Evolutionary conservation across 2,888 invertebrate genomes (phyloP).

Genomic region (Melanostoma scalare): DNA sequence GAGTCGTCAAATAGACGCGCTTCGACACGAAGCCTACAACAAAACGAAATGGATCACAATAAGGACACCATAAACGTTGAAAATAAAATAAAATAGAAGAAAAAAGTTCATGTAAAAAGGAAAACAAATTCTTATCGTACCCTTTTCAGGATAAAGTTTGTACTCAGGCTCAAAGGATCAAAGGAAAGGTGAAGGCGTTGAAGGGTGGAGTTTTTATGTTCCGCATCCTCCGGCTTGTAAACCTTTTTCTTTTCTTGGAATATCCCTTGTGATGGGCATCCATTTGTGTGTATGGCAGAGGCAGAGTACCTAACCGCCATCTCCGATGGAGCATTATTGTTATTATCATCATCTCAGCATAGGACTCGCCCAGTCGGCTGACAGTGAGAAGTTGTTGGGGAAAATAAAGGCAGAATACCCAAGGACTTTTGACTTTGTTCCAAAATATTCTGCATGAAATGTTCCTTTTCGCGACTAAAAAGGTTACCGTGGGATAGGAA

Average conservation of each 20-base stretch:
- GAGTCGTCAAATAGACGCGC: conserved; percentile 15
- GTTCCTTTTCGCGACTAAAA: too few relatives aligned
- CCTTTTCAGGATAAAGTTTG: conserved; percentile 20
- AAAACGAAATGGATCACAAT: conserved; percentile 36
- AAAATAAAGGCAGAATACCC: too few relatives aligned
- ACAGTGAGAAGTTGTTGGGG: too few relatives aligned
- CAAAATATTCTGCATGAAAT: too few relatives aligned
- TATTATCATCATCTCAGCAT: conserved; percentile 38
- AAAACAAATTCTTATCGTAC: not conserved
- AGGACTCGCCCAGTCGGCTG: too few relatives aligned
- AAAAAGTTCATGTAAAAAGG: not conserved
- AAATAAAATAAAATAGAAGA: not conserved
- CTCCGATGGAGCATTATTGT: conserved; percentile 41
- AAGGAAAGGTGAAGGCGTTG: conserved; percentile 6
- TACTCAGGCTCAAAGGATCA: not conserved
- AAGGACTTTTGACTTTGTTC: too few relatives aligned
- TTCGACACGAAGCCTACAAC: conserved; percentile 30
- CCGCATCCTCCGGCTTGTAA: conserved; percentile 42
- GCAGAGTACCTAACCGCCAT: not conserved
- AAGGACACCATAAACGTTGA: conserved; percentile 36
- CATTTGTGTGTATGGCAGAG: too few relatives aligned
- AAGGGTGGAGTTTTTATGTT: conserved; percentile 28
- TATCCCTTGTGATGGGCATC: not conserved
- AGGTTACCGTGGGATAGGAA: too few relatives aligned
- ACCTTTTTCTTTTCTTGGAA: conserved; percentile 25